Evolutionary conservation across 2,113 vertebrate genomes (phyloP).

Genomic region (Hyperoodon ampullatus): DNA sequence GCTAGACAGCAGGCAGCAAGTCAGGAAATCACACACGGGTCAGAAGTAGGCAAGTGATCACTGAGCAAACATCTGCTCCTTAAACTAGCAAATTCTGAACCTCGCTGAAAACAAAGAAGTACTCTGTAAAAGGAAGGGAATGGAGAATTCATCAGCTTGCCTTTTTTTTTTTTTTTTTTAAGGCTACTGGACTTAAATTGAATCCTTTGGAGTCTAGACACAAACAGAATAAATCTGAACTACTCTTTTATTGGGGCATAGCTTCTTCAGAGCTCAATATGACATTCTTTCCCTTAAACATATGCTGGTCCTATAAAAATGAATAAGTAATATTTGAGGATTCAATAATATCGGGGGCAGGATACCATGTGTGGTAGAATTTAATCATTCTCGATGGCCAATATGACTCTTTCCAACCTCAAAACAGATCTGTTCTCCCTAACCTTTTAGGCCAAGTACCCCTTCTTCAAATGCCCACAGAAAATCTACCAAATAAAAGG

Average conservation of each 20-base stretch:
- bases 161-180: not conserved
- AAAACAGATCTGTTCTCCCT: not conserved
- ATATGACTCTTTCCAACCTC: not conserved
- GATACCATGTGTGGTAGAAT: not conserved
- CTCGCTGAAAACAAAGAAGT: not conserved
- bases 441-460: not conserved
- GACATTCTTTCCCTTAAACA: constrained; percentile 28
- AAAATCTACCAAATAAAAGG: constrained; percentile 7
- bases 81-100: constrained; percentile 7
- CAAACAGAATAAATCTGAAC: not conserved
- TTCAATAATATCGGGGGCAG: not conserved
- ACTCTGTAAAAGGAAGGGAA: constrained; percentile 6
- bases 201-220: not conserved
- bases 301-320: not conserved
- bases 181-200: not conserved
- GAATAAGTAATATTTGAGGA: not conserved
- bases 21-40: not conserved
- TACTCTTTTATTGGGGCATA: not conserved
- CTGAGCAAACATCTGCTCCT: not conserved
- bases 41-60: not conserved
- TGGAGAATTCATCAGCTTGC: not conserved
- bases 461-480: not conserved
- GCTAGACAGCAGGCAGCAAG: not conserved
- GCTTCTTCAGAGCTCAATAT: not conserved
- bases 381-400: not conserved